Percentiles rank a stretch among this genome's conserved stretches.
Conservation (phyloP, 2,797 vertebrate species). For the Karalla daura region DNA sequence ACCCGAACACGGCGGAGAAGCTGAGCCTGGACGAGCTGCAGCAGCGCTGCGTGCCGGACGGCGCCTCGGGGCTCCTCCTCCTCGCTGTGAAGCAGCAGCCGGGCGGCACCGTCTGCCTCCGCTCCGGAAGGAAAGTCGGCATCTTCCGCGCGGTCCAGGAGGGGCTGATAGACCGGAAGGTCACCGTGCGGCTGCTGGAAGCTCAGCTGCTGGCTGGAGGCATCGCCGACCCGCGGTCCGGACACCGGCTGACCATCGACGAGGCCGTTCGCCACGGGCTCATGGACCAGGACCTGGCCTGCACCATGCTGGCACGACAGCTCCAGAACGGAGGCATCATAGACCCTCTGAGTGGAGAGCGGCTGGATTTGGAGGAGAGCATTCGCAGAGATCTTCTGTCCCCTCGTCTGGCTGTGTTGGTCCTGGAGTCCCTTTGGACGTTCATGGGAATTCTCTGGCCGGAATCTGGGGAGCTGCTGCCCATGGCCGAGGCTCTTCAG, state of each 20-base stretch:
- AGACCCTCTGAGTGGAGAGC: slow-evolving; percentile 84
- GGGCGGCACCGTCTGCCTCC: slow-evolving; percentile 89
- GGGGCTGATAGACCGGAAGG: slow-evolving; percentile 91
- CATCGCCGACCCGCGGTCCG: slow-evolving; percentile 91
- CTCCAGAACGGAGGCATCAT: slow-evolving; percentile 90
- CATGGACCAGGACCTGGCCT: slow-evolving; percentile 92
- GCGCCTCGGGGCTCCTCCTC: slow-evolving; percentile 86
- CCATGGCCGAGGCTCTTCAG: slow-evolving; percentile 87
- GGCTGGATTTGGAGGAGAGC: slow-evolving; percentile 89
- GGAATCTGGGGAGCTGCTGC: slow-evolving; percentile 90
- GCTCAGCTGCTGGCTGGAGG: slow-evolving; percentile 96
- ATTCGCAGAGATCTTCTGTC: slow-evolving; percentile 86
- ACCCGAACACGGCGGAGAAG: slow-evolving; percentile 94
- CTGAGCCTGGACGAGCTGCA: slow-evolving; percentile 86
- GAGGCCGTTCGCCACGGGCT: slow-evolving; percentile 87
- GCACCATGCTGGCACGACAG: slow-evolving; percentile 88
- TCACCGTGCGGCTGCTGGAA: slow-evolving; percentile 89
- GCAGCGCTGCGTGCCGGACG: slow-evolving; percentile 83
- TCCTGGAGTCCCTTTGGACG: slow-evolving; percentile 89
- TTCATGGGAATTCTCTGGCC: slow-evolving; percentile 92
- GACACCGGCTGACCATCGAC: slow-evolving; percentile 87
- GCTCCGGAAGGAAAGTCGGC: slow-evolving; percentile 89
- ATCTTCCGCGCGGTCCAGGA: slow-evolving; percentile 92
- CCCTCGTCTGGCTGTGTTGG: slow-evolving; percentile 84
- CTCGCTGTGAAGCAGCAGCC: slow-evolving; percentile 91